phyloP scores from a whole-genome alignment of 2,797 vertebrate species.

The Sebastes cheni region DNA sequence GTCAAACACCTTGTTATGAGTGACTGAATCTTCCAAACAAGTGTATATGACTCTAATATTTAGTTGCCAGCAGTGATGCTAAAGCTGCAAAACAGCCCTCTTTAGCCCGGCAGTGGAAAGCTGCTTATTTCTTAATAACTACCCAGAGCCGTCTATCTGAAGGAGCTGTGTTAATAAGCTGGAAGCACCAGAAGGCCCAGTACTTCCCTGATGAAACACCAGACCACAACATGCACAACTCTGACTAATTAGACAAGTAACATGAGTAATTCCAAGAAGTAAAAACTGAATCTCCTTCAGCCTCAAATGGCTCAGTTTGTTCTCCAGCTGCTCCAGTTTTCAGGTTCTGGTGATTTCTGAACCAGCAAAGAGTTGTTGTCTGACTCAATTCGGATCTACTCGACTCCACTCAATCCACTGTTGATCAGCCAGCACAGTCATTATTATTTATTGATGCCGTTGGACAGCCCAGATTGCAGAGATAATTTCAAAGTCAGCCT shows the following conservation, averaged over 20 bases:
- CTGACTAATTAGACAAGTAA: rapidly evolving
- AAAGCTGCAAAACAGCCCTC: neutral
- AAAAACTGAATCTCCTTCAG: neutral
- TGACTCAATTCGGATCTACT: too few relatives aligned
- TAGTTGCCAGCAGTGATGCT: neutral
- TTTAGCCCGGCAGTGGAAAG: neutral
- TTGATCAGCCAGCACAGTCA: too few relatives aligned
- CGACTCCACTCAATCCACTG: rapidly evolving
- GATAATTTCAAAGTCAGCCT: too few relatives aligned
- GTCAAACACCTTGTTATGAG: too few relatives aligned
- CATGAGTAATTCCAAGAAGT: neutral
- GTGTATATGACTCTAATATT: neutral
- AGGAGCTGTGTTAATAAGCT: neutral
- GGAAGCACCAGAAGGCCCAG: neutral
- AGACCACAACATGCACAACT: slow-evolving; percentile 3
- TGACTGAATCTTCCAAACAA: neutral
- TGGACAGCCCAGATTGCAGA: too few relatives aligned
- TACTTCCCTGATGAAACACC: neutral
- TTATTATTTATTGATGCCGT: too few relatives aligned
- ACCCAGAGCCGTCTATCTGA: neutral
- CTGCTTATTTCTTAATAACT: neutral
- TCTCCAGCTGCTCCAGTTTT: too few relatives aligned
- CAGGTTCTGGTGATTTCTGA: too few relatives aligned
- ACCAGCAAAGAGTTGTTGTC: too few relatives aligned
- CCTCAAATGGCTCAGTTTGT: too few relatives aligned